Percentiles rank a stretch among this genome's conserved stretches.
These are phyloP conservation scores for Idaea aversata DNA, from an alignment of 2,888 invertebrate species.

Conservation along the genomic window DNA sequence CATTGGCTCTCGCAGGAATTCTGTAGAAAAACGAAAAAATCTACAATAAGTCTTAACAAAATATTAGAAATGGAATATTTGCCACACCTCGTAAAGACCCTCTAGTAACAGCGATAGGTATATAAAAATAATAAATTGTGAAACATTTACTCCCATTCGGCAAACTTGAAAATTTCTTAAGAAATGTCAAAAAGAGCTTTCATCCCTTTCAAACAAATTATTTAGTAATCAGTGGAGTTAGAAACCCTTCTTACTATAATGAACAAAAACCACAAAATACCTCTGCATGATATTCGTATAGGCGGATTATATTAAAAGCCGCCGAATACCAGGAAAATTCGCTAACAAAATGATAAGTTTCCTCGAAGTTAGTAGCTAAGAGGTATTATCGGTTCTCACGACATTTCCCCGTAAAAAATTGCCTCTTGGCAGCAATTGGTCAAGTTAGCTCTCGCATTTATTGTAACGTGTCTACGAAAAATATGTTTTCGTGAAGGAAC, in stretches of 20 bases:
- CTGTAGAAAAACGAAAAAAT: slow-evolving; percentile 32
- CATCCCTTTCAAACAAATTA: neutral
- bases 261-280: neutral
- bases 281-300: neutral
- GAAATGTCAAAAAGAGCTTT: neutral
- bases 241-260: neutral
- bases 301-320: neutral
- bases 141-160: neutral
- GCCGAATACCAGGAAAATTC: neutral
- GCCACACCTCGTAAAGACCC: too few species aligned
- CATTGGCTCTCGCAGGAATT: slow-evolving; percentile 62
- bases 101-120: too few species aligned
- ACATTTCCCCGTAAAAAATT: neutral
- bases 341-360: neutral
- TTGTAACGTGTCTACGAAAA: neutral
- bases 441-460: neutral
- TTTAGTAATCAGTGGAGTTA: neutral
- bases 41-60: too few species aligned
- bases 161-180: neutral
- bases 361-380: neutral
- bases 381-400: neutral
- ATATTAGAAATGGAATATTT: too few species aligned
- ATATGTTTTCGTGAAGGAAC: neutral
- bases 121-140: too few species aligned
- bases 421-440: neutral